Base-by-base conservation (phyloP, 2,113 vertebrate genomes). In the Chlamydotis undulata region DNA sequence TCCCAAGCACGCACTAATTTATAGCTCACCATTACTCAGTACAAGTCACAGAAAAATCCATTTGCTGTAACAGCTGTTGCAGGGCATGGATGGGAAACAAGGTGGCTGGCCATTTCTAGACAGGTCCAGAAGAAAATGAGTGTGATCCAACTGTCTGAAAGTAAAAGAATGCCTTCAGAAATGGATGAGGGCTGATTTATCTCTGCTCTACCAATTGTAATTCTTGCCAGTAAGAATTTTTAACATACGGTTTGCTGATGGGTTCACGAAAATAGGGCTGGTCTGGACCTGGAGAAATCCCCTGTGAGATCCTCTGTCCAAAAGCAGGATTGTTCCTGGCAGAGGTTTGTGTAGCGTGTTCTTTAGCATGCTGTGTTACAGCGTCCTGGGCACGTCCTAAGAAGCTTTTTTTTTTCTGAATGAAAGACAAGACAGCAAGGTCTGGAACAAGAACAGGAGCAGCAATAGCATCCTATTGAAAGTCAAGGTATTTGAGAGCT, bases 51-150 rank as follows among this genome's bases (percentile, higher is more conserved):
- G 90, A 73, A 88, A 93, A 90, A 93, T 79, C 85, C 95, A 94
- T 95, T 97, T 94, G 92, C 75, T 93, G 39, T 88, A 93, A 80
- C 92, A 94, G 95, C 94, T 93, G 95, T 92, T 93, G 75, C 78
- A 86, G 75, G 88, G 75, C 78, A 93, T 1, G 53, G 70, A 47
- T 76, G 53, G 85, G 63, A 94, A 88, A 79, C 85, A 86, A 49
- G 83, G 92, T 90, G 79, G 70, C 82, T 69, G 77, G 75, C 49
- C 75, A 35, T 76, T 93, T 96, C 94, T 88, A 87, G 96, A 92
- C 85, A 88, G 90, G 94, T 95, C 92, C 78, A 79, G 92, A 95
- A 96, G 79, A 85, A 97, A 95, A 95, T 53, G 75, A 81, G 80
- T 7, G 31, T 60, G 74, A 53, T 37, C 69, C 79, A 89, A 68